Evolutionary conservation across 2,888 invertebrate genomes (phyloP), one percentile per base, ranked within the genome.

Genomic region (Idaea dimidiata): DNA sequence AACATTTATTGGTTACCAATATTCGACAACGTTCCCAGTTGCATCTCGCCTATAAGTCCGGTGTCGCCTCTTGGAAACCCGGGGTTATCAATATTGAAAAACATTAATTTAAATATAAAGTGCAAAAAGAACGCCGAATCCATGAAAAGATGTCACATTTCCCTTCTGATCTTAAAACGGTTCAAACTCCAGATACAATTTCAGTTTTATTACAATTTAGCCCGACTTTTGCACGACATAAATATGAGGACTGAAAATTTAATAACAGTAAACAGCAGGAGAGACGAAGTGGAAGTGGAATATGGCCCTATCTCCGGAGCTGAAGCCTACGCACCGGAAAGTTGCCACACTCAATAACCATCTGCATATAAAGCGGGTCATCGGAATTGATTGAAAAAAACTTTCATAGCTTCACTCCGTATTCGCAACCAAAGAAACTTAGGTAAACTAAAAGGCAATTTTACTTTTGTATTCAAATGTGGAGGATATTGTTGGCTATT

Each of bases 351-450:
- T 82, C 83, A 80, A 84, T 85, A 84, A 80, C 84, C 83, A 80
- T 85, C 79, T 77, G 84, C 83, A 85, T 86, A 84, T 82, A 83
- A 84, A 85, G 81, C 81, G 78, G 80, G 79, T 80, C 80, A 81
- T 84, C 79, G 69, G 76, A 79, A 77, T 81, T 84, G 84, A 85
- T 85, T 84, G 85, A 81, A 85, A 86, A 82, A 84, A 79, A 79
- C 75, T 78, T 81, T 73, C 67, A 70, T 72, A 72, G 67, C 63
- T 57, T 64, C 64, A 60, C 64, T 60, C 65, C 65, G 62, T 65
- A 61, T 65, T 67, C 65, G 54, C 61, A 58, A 65, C 17, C 61
- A 56, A 33, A 62, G 57, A 57, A 61, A 63, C 54, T 63, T 63
- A 54, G 57, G 62, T 56, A 33, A 64, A 66, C 66, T 64, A 66